phyloP scores from a whole-genome alignment of 2,797 vertebrate species.

The Prunella strophiata region DNA sequence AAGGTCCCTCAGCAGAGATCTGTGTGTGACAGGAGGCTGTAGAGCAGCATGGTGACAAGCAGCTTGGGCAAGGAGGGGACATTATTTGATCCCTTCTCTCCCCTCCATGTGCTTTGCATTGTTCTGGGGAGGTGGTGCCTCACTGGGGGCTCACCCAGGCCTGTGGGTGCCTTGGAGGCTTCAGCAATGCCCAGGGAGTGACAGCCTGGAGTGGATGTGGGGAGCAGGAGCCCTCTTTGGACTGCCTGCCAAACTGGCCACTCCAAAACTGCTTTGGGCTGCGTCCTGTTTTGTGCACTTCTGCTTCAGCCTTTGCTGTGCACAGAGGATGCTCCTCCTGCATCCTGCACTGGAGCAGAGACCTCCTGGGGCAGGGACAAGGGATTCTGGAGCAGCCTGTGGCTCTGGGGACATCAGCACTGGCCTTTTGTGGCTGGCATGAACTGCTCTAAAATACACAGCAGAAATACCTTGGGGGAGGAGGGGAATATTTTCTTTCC shows the following conservation, averaged over 20 bases:
- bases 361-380: not conserved
- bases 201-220: not conserved
- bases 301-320: not conserved
- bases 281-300: not conserved
- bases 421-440: not conserved
- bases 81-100: not conserved
- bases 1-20: not conserved
- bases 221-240: not conserved
- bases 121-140: not conserved
- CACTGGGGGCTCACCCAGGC: not conserved
- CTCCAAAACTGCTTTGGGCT: not conserved
- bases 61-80: not conserved
- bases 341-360: not conserved
- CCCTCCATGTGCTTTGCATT: accelerated
- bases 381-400: not conserved
- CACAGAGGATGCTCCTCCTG: accelerated
- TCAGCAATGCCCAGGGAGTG: accelerated
- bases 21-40: not conserved
- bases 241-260: not conserved
- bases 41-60: not conserved
- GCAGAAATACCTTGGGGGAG: not conserved
- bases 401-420: not conserved
- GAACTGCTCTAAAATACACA: not conserved
- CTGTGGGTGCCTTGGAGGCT: not conserved
- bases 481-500: not conserved